Conservation (phyloP, 2,888 invertebrate species). For the Desoria tigrina region DNA sequence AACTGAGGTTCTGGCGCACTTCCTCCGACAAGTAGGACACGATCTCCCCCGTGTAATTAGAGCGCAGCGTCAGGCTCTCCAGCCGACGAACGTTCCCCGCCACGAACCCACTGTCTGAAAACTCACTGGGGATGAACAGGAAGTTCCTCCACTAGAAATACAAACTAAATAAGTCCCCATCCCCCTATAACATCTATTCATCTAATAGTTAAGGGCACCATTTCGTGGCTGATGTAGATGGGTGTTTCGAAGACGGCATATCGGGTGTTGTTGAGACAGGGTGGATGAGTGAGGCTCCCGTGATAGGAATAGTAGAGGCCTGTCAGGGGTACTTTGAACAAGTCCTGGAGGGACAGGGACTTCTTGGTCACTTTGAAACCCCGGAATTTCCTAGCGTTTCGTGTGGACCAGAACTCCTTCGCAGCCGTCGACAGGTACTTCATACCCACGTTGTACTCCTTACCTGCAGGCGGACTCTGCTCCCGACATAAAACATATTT, state of each 20-base stretch:
- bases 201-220: too few relatives aligned
- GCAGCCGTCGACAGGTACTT: slow-evolving; percentile 14
- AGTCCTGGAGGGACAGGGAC: slow-evolving; percentile 21
- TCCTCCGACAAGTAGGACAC: background rate
- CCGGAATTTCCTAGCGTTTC: slow-evolving; percentile 9
- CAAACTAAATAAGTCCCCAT: background rate
- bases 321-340: slow-evolving; percentile 5
- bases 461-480: background rate
- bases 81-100: slow-evolving; percentile 16
- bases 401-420: slow-evolving; percentile 14
- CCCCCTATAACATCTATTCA: too few relatives aligned
- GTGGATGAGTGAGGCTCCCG: slow-evolving; percentile 29
- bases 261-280: slow-evolving; percentile 26
- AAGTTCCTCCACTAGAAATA: slow-evolving; percentile 18
- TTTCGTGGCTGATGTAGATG: slow-evolving; percentile 13
- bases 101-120: slow-evolving; percentile 13
- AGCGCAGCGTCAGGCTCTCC: background rate
- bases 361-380: background rate
- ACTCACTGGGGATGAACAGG: slow-evolving; percentile 13
- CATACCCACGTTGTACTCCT: slow-evolving; percentile 8
- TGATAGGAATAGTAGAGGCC: slow-evolving; percentile 27
- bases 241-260: slow-evolving; percentile 31
- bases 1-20: background rate
- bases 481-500: too few relatives aligned
- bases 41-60: background rate